Evolutionary conservation across 2,113 vertebrate species (phyloP), one percentile per base, ranked within the genome.

Genomic region (Clarias macrocephalus): DNA sequence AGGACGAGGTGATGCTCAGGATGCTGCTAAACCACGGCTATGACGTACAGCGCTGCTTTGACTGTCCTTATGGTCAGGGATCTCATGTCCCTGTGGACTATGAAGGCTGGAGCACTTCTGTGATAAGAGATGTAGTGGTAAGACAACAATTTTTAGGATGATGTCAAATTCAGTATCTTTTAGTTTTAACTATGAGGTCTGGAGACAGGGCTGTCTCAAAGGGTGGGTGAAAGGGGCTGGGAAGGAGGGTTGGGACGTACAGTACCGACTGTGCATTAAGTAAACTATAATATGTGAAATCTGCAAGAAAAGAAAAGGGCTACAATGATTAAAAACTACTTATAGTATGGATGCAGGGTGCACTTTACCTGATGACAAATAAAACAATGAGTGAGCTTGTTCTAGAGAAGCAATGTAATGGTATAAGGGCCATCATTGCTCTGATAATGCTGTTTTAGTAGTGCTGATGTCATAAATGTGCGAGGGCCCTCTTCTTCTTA

Each of bases 91-190:
- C 84, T 2, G 91, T 91, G 0, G 91, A 93, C 87, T 96, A 95
- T 11, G 95, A 96, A 28, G 96, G 97, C 62, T 99, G 98, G 98
- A 97, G 95, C 1, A 92, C 95, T 0, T 95, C 98, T 0, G 94
- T 97, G n/a, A 98, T 99, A 92, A 97, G 97, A 93, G 98, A 99
- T 88, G 97, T 96, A 76, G 96, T 96, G 97, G 97, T 98, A 84
- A 93, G 96, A 79, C 52, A 33, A 21, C 13, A 77, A 13, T 57
- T 79, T 57, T 16, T 57, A 79, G 25, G 28, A 16, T 57, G 10
- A 56, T 77, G 52, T 57, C 13, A 57, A 79, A 13, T 57, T 56
- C 15, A 80, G 56, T 21, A 13, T 5, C 4, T 21, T 80, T 80
- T 37, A 2, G 60, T 37, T 11, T 62, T 62, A 80, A 21, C 11